Percentiles rank a stretch among this genome's conserved stretches.
phyloP scores from a whole-genome alignment of 2,888 invertebrate genomes.

The Drosophila affinis region DNA sequence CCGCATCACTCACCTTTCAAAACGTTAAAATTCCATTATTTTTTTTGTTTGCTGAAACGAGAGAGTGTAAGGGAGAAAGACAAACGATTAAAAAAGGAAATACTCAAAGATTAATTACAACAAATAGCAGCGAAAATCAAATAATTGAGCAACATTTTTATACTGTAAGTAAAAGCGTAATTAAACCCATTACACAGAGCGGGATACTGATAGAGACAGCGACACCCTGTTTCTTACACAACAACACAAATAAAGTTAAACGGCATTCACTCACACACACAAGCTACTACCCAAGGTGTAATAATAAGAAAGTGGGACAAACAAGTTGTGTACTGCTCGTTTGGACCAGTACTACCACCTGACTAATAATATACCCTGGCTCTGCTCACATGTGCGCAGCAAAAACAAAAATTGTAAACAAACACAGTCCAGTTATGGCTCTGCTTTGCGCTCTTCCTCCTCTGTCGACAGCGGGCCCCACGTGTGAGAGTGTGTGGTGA shows the following conservation, averaged over 20 bases:
- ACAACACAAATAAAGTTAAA: constrained; percentile 55
- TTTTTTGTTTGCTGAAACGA: constrained; percentile 58
- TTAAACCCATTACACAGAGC: constrained; percentile 14
- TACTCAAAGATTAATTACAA: constrained; percentile 6
- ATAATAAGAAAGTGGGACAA: neutral
- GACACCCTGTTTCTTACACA: constrained; percentile 62
- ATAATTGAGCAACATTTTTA: constrained; percentile 18
- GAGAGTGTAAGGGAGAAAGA: constrained; percentile 13
- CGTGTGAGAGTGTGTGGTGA: constrained; percentile 32
- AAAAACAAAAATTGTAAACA: constrained; percentile 68
- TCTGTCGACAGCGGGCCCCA: constrained; percentile 28
- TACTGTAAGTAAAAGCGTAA: constrained; percentile 23
- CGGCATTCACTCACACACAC: constrained; percentile 23
- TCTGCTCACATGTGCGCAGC: constrained; percentile 69
- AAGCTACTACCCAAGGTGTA: constrained; percentile 14
- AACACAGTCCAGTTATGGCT: constrained; percentile 53
- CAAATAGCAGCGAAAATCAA: constrained; percentile 6
- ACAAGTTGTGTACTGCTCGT: neutral
- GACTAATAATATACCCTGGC: neutral
- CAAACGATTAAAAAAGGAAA: constrained; percentile 15
- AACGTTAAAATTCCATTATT: constrained; percentile 71
- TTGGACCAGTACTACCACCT: neutral
- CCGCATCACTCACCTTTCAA: constrained; percentile 57
- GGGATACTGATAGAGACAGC: constrained; percentile 2
- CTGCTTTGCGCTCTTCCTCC: constrained; percentile 30